These are phyloP conservation scores for Eleutherodactylus coqui DNA, from an alignment of 2,797 vertebrate species.

Conservation along the genomic window DNA sequence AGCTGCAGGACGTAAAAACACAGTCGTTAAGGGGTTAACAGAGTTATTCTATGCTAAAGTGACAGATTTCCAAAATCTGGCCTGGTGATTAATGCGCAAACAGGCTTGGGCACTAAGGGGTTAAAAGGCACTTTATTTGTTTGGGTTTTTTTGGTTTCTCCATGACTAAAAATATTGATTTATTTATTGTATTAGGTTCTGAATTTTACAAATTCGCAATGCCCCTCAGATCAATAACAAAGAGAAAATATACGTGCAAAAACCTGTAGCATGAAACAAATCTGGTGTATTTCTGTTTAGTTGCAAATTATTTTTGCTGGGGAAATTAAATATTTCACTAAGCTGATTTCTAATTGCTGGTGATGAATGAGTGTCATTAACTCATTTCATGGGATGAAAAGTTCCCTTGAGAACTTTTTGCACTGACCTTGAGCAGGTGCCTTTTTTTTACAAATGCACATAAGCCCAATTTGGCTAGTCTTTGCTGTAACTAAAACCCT, in stretches of 20 bases:
- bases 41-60: too few species aligned
- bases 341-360: background rate
- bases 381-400: constrained; percentile 19
- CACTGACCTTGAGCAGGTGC: constrained; percentile 32
- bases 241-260: background rate
- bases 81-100: too few species aligned
- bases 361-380: constrained; percentile 32
- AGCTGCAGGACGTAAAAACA: too few species aligned
- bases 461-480: constrained; percentile 37
- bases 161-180: too few species aligned
- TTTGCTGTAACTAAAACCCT: constrained; percentile 42
- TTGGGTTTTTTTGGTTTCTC: too few species aligned
- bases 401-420: constrained; percentile 24
- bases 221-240: background rate
- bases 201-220: background rate
- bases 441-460: constrained; percentile 24
- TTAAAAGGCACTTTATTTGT: too few species aligned
- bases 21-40: too few species aligned
- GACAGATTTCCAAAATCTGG: too few species aligned
- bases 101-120: too few species aligned
- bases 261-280: background rate
- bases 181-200: background rate
- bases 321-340: background rate
- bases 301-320: background rate
- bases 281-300: background rate